Conservation (phyloP, 2,797 vertebrate species). For the Lerista edwardsae region DNA sequence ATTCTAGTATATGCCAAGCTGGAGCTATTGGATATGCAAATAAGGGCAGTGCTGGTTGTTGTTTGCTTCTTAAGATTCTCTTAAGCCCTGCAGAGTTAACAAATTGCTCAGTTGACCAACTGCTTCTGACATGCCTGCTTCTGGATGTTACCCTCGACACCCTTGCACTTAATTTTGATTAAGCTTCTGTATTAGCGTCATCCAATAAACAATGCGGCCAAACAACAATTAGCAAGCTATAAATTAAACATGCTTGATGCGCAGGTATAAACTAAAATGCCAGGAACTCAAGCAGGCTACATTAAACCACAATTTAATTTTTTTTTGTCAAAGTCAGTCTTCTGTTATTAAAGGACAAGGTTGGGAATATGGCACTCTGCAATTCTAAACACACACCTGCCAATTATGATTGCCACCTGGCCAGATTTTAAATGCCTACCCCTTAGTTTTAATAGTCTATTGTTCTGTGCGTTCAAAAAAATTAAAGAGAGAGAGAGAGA, state of each 20-base stretch:
- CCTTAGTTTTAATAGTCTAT: conserved; percentile 2
- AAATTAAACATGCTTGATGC: conserved; percentile 31
- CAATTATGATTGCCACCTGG: neutral
- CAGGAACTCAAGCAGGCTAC: neutral
- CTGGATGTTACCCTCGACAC: neutral
- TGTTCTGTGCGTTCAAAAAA: neutral
- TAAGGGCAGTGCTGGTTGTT: neutral
- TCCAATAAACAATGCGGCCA: conserved; percentile 16
- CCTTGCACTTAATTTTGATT: conserved; percentile 33
- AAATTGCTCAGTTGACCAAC: neutral
- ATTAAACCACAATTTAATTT: conserved; percentile 32
- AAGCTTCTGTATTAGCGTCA: conserved; percentile 17
- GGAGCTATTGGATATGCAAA: neutral
- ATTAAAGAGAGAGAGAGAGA: neutral
- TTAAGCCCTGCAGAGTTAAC: neutral
- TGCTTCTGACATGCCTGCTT: neutral
- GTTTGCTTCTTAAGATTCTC: neutral
- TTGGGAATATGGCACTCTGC: neutral
- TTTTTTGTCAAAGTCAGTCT: conserved; percentile 14
- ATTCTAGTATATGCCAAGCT: neutral
- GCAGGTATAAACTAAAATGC: conserved; percentile 24
- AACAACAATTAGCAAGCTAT: conserved; percentile 27
- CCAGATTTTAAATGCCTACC: neutral
- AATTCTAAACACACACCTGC: neutral
- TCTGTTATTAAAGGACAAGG: neutral